Base-by-base conservation (phyloP, 2,888 invertebrate species). In the Laspeyria flexula region DNA sequence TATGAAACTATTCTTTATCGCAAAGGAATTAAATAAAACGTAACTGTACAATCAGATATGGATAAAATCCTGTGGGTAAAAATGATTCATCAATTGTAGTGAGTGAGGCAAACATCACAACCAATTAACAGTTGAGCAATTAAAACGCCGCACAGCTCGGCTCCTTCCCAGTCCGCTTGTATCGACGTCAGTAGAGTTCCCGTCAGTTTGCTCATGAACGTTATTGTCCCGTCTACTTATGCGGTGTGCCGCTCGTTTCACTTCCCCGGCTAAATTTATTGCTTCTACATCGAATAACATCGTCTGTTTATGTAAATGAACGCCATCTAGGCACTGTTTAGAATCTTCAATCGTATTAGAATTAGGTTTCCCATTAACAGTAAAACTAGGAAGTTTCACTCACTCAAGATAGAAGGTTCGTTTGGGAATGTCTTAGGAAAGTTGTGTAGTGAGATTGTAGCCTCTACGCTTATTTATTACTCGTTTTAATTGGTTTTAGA, bases 301-400 rank as follows among this genome's bases (percentile, higher is more conserved):
- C 65, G 72, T 50, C 64, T 66, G 68, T 70, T 73, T 66, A 73
- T 73, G 73, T 70, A 68, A 75, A 73, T 75, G 52, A 66, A 59
- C 39, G 42, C 67, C 63, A 65, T 60, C 65, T 60, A 50, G 59
- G 55, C 58, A 56, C 64, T 63, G 54, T 54, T 61, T 59, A 62
- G 68, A 71, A 67, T 63, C 62, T 55, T 42, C 43, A 47, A 46
- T 58, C 49, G 60, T 57, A 64, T 60, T 64, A 56, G 62, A 61
- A 66, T 65, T 66, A 65, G 68, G 55, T 66, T 64, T 61, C 53
- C 48, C 44, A 63, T 62, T 71, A 67, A 69, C 65, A 65, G 68
- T 60, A 58, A 65, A 59, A 56, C 60, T 63, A 53, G 34, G 46
- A 39, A 48, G 67, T 55, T 55, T 60, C 44, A 44, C 51, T 59